Conservation (phyloP, 2,113 vertebrate species). For the Protobothrops mucrosquamatus region DNA sequence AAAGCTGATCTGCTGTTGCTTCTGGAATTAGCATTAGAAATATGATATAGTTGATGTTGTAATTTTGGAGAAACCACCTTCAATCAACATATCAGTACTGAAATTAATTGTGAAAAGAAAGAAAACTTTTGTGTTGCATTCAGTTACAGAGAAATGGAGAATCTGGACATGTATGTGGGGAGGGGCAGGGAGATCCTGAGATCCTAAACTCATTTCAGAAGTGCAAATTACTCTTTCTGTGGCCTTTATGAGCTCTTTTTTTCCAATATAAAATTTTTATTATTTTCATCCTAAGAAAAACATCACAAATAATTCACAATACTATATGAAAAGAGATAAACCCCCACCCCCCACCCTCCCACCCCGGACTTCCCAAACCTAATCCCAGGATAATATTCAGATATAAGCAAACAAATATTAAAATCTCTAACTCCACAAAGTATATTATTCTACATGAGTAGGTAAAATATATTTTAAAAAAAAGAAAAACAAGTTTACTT, state of each 20-base stretch:
- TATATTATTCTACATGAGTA: too few species aligned
- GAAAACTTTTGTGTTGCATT: constrained; percentile 56
- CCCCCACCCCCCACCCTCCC: too few species aligned
- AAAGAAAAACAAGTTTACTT: too few species aligned
- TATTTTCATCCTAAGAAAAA: too few species aligned
- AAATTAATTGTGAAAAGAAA: constrained; percentile 68
- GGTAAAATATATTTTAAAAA: too few species aligned
- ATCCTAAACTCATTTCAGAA: constrained; percentile 65
- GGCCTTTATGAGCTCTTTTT: constrained; percentile 62
- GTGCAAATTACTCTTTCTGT: constrained; percentile 61
- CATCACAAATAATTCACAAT: too few species aligned
- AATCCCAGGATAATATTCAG: too few species aligned
- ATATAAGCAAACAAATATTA: too few species aligned
- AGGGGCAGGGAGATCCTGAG: constrained; percentile 8
- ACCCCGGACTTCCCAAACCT: too few species aligned
- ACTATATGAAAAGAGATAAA: too few species aligned
- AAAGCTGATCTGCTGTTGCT: background rate
- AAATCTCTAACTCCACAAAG: too few species aligned
- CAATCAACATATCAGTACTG: constrained; percentile 58
- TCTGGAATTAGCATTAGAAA: constrained; percentile 50
- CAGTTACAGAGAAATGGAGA: constrained; percentile 55
- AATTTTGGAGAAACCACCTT: constrained; percentile 57
- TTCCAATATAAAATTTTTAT: too few species aligned
- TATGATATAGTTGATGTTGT: constrained; percentile 28
- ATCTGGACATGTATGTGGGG: background rate